Evolutionary conservation across 2,797 vertebrate genomes (phyloP).

Genomic region (Helarctos malayanus): DNA sequence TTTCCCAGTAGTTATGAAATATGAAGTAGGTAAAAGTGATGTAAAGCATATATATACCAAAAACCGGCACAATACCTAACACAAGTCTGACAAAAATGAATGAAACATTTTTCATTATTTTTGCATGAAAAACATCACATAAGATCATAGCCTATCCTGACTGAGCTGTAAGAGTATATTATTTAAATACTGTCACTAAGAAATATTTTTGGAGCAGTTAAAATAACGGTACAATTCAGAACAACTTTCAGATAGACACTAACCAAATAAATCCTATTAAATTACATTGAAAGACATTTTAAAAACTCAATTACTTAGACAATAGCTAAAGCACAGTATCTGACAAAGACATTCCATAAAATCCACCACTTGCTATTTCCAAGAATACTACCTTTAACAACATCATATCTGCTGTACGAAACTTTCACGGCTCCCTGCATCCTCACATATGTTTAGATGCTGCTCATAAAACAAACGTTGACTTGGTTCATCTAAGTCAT

Average conservation of each 20-base stretch:
- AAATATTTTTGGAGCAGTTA: neutral
- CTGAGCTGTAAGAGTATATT: neutral
- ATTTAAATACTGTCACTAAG: neutral
- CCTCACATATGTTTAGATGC: neutral
- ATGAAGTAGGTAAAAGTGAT: neutral
- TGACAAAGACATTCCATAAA: neutral
- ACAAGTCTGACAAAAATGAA: neutral
- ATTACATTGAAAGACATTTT: neutral
- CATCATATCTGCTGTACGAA: neutral
- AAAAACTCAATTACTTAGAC: neutral
- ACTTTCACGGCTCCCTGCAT: neutral
- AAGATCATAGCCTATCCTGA: neutral
- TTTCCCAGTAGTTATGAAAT: conserved; percentile 35
- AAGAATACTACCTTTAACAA: neutral
- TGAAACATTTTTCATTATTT: neutral
- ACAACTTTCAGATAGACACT: neutral
- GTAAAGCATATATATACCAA: neutral
- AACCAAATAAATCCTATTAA: neutral
- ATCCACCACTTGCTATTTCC: neutral
- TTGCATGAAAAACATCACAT: neutral
- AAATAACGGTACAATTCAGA: neutral
- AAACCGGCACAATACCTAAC: neutral
- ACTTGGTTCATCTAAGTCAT: neutral
- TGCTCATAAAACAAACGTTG: neutral
- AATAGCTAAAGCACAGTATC: neutral